A percentile compares a stretch with the other conserved stretches of the same genome.
These are phyloP conservation scores for Idaea straminata DNA, from an alignment of 2,888 invertebrate genomes.

Conservation along the genomic window DNA sequence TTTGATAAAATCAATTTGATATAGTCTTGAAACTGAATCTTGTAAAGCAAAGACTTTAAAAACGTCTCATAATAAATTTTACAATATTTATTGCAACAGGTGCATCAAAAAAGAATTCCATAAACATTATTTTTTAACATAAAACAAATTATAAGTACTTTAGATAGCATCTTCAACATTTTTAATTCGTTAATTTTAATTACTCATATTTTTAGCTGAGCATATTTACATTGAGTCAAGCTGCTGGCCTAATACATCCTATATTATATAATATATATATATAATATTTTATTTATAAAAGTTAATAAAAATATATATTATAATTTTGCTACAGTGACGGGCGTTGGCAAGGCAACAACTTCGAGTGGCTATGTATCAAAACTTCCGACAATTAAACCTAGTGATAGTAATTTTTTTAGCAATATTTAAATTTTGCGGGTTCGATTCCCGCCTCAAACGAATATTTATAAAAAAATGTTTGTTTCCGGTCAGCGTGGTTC, in stretches of 20 bases:
- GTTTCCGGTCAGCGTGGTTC: background rate
- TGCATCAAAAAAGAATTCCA: slow-evolving; percentile 3
- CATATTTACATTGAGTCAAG: background rate
- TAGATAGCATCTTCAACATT: no score
- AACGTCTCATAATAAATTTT: background rate
- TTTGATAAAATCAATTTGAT: no score
- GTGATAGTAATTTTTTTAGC: slow-evolving; percentile 6
- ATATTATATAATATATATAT: slow-evolving; percentile 11
- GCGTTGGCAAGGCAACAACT: slow-evolving; percentile 62
- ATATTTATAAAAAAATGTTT: background rate
- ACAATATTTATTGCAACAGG: background rate
- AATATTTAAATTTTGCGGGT: slow-evolving; percentile 4
- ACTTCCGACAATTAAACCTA: slow-evolving; percentile 40
- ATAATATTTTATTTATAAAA: slow-evolving; percentile 18
- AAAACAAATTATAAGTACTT: background rate
- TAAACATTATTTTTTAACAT: background rate
- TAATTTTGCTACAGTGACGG: slow-evolving; percentile 65
- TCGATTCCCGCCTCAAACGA: background rate
- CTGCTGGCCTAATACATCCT: background rate
- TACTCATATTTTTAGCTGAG: background rate
- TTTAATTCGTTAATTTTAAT: background rate
- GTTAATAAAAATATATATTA: slow-evolving; percentile 35
- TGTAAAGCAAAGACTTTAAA: background rate
- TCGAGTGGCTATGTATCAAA: slow-evolving; percentile 45
- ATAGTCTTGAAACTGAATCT: no score